Evolutionary conservation across 64 coral and sea anemone species (phyloP).

Genomic region (Pachyseris speciosa): DNA sequence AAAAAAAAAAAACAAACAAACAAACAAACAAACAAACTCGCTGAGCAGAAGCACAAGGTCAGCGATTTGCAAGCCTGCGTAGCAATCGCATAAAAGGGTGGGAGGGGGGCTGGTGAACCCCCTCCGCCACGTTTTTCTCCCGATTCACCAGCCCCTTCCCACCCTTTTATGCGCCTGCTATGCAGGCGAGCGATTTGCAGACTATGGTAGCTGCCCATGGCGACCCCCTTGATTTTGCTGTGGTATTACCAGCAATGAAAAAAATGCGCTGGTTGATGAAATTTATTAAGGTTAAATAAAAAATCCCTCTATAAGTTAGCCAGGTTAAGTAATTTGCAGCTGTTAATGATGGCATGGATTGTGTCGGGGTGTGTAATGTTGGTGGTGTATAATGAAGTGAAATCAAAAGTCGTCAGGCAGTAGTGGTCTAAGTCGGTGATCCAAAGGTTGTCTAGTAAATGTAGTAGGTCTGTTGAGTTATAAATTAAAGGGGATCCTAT

Average conservation of each 20-base stretch:
- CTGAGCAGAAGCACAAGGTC: neutral
- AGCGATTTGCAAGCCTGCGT: neutral
- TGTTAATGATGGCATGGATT: neutral
- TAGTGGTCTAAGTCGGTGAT: neutral
- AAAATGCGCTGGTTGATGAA: slow-evolving; percentile 8
- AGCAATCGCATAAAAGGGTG: too few relatives aligned
- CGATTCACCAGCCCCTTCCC: too few relatives aligned
- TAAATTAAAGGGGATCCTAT: neutral
- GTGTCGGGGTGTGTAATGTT: neutral
- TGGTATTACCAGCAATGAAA: neutral
- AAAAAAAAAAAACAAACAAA: too few relatives aligned
- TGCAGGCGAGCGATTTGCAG: neutral
- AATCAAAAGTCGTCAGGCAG: slow-evolving; percentile 3
- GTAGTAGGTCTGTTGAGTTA: neutral
- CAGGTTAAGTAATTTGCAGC: slow-evolving; percentile 3
- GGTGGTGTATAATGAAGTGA: neutral
- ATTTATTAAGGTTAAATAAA: slow-evolving; percentile 25
- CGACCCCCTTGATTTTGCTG: neutral
- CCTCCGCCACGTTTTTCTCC: too few relatives aligned
- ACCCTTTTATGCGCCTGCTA: too few relatives aligned
- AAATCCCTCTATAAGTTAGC: neutral
- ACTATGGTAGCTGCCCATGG: slow-evolving; percentile 3
- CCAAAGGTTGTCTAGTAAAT: neutral
- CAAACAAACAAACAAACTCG: too few relatives aligned
- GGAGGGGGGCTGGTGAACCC: too few relatives aligned